These are phyloP conservation scores for Euclidia mi DNA, from an alignment of 2,888 invertebrate species.

Conservation along the genomic window DNA sequence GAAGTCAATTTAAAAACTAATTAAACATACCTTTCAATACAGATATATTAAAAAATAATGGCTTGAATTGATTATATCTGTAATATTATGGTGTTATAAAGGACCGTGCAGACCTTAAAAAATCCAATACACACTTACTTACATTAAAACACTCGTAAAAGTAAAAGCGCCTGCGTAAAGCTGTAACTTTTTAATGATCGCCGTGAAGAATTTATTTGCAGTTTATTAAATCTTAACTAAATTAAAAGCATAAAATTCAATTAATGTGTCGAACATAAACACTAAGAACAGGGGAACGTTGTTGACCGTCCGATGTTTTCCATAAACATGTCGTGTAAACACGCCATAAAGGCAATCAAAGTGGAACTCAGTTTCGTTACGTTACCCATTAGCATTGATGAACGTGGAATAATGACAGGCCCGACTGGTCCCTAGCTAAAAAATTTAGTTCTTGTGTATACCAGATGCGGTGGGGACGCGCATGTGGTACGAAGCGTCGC, in stretches of 20 bases:
- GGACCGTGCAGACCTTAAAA: no score
- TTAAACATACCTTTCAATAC: neutral
- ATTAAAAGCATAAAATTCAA: slow-evolving; percentile 40
- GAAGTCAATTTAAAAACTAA: neutral
- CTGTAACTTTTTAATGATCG: slow-evolving; percentile 18
- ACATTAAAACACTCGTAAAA: slow-evolving; percentile 4
- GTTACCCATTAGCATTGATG: slow-evolving; percentile 67
- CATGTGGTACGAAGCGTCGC: slow-evolving; percentile 51
- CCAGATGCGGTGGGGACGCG: slow-evolving; percentile 70
- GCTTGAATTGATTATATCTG: no score
- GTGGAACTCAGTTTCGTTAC: slow-evolving; percentile 45
- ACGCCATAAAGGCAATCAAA: slow-evolving; percentile 64
- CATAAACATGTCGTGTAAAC: slow-evolving; percentile 69
- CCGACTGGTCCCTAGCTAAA: slow-evolving; percentile 72
- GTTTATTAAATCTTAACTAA: slow-evolving; percentile 30
- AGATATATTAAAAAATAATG: no score
- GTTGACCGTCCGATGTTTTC: slow-evolving; percentile 45
- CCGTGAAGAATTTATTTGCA: slow-evolving; percentile 20
- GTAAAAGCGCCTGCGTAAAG: slow-evolving; percentile 1
- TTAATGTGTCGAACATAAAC: slow-evolving; percentile 34
- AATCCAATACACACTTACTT: neutral
- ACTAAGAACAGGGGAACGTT: slow-evolving; percentile 52
- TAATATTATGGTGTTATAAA: neutral
- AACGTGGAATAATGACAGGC: slow-evolving; percentile 70
- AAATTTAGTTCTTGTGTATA: slow-evolving; percentile 75